phyloP scores from a whole-genome alignment of 2,888 invertebrate species.

The Lepetodrilus schrolli region DNA sequence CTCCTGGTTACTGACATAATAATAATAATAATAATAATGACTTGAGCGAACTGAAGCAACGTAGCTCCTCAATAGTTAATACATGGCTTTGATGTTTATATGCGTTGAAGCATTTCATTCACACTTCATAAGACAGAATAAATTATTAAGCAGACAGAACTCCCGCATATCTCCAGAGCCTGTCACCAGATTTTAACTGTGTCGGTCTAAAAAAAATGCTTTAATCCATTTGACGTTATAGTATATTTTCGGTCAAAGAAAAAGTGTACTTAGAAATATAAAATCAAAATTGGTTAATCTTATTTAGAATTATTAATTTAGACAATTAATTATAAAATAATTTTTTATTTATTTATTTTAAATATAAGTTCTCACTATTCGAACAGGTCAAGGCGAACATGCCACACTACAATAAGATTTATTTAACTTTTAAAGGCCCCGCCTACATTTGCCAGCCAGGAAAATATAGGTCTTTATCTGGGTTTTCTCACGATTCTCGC shows the following conservation, averaged over 20 bases:
- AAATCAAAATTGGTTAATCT: too few species aligned
- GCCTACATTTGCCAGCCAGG: not conserved
- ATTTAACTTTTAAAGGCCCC: not conserved
- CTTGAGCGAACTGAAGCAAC: not conserved
- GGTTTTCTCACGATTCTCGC: constrained; percentile 10
- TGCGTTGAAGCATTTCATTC: not conserved
- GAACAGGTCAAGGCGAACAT: not conserved
- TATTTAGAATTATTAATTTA: too few species aligned
- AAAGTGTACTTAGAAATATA: too few species aligned
- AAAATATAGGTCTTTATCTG: not conserved
- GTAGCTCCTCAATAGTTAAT: not conserved
- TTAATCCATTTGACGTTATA: too few species aligned
- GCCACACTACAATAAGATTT: not conserved
- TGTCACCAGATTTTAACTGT: too few species aligned
- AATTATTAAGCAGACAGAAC: not conserved
- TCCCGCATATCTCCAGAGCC: not conserved
- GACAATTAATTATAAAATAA: too few species aligned
- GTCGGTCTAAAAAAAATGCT: too few species aligned
- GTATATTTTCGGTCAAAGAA: too few species aligned
- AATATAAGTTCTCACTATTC: not conserved
- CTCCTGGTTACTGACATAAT: not conserved
- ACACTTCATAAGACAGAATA: constrained; percentile 1
- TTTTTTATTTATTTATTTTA: not conserved
- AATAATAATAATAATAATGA: not conserved
- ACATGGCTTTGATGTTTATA: not conserved